Evolutionary conservation across 2,888 invertebrate genomes (phyloP).

Genomic region (Leptura quadrifasciata): DNA sequence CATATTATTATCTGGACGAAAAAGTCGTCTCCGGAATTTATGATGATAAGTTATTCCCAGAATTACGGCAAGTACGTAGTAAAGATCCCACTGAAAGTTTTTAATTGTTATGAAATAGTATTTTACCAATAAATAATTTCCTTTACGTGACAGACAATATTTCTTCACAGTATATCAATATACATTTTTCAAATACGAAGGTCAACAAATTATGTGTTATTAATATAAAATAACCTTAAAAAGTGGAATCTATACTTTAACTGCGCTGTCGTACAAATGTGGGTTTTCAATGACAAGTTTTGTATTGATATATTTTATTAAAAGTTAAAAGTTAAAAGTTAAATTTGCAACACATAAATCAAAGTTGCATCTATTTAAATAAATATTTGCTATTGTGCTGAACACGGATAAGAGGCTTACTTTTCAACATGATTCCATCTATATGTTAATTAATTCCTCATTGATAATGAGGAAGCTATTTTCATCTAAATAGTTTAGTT

Average conservation of each 20-base stretch:
- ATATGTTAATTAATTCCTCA: not conserved
- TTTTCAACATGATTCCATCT: not conserved
- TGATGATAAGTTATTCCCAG: no score
- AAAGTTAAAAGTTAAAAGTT: not conserved
- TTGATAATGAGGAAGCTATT: not conserved
- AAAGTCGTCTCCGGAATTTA: no score
- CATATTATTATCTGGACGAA: no score
- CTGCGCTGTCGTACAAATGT: not conserved
- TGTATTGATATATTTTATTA: not conserved
- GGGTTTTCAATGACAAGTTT: not conserved
- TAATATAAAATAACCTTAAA: not conserved
- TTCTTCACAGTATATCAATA: not conserved
- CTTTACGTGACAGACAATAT: not conserved
- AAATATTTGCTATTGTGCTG: not conserved
- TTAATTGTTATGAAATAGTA: no score
- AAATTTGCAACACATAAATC: not conserved
- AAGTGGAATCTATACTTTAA: conserved; percentile 7
- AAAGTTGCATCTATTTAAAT: not conserved
- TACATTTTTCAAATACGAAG: not conserved
- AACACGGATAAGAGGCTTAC: no score
- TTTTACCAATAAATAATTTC: not conserved
- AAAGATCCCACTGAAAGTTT: no score
- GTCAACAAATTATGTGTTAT: conserved; percentile 7
- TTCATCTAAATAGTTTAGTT: not conserved
- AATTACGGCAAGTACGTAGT: no score